phyloP scores from a whole-genome alignment of 2,888 invertebrate species.

The Gari tellinella region DNA sequence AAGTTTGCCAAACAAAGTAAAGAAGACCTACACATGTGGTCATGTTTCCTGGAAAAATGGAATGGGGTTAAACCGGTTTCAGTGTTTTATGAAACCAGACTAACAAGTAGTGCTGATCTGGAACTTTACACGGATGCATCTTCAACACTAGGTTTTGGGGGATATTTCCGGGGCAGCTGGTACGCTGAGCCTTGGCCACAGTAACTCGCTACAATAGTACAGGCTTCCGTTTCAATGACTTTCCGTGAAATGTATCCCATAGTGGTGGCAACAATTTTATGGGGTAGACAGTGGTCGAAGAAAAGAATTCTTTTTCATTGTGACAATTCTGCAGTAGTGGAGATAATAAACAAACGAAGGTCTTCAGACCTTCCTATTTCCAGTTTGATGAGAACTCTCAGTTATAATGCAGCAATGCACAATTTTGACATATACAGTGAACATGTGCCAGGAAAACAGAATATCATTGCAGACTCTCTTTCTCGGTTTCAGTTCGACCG shows the following conservation, averaged over 20 bases:
- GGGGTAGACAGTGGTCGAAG: conserved; percentile 25
- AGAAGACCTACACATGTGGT: conserved; percentile 42
- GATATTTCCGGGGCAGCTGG: conserved; percentile 35
- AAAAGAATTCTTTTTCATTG: conserved; percentile 26
- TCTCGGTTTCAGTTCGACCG: conserved; percentile 17
- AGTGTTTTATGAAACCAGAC: conserved; percentile 8
- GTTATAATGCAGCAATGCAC: conserved; percentile 7
- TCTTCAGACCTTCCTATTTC: conserved; percentile 20
- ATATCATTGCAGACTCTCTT: conserved; percentile 8
- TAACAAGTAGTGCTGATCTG: neutral
- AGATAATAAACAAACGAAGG: conserved; percentile 37
- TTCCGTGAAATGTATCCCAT: conserved; percentile 44
- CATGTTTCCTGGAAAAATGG: conserved; percentile 27
- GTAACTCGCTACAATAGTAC: neutral
- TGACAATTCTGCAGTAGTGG: conserved; percentile 37
- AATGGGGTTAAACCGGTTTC: conserved; percentile 44
- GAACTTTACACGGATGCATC: conserved; percentile 38
- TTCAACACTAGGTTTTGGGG: conserved; percentile 26
- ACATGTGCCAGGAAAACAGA: conserved; percentile 2
- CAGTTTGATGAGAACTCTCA: conserved; percentile 26
- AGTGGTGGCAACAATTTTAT: conserved; percentile 32
- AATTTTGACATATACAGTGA: neutral
- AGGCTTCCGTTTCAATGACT: conserved; percentile 33
- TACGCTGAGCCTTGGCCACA: conserved; percentile 26
- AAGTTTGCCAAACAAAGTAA: conserved; percentile 16